These are phyloP conservation scores for Rhingia campestris DNA, from an alignment of 2,888 invertebrate species.

Conservation along the genomic window DNA sequence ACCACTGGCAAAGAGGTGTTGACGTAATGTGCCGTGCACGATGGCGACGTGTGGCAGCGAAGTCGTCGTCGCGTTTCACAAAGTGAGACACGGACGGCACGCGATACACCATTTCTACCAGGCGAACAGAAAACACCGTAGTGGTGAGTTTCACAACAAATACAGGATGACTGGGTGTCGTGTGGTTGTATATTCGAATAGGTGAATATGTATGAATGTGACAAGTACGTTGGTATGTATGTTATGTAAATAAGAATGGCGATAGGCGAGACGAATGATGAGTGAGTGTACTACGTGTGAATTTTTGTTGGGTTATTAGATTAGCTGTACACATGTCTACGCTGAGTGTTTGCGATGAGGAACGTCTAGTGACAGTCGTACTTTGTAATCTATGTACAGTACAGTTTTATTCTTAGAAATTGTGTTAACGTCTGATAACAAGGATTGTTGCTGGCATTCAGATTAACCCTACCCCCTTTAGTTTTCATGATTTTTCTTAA, in stretches of 20 bases:
- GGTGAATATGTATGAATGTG: neutral
- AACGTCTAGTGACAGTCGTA: too few relatives aligned
- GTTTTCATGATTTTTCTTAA: too few relatives aligned
- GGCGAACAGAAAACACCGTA: constrained; percentile 55
- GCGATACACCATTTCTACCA: constrained; percentile 70
- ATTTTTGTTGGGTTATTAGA: too few relatives aligned
- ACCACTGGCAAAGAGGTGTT: neutral
- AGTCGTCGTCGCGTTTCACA: constrained; percentile 40
- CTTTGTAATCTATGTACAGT: neutral
- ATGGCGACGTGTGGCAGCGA: constrained; percentile 37
- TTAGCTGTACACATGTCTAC: too few relatives aligned
- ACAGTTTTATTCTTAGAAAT: neutral
- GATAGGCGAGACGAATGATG: too few relatives aligned
- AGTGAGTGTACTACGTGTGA: too few relatives aligned
- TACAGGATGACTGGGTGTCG: neutral
- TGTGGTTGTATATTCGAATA: neutral
- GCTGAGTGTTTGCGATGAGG: too few relatives aligned
- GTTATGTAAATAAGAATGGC: too few relatives aligned
- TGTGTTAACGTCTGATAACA: too few relatives aligned
- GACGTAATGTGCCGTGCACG: constrained; percentile 7
- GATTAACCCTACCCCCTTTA: too few relatives aligned
- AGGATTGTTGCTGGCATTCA: neutral
- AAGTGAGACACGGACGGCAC: constrained; percentile 74
- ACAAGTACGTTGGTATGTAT: too few relatives aligned
- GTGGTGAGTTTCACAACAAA: neutral